Percentiles rank a stretch among this genome's conserved stretches.
Evolutionary conservation across 2,113 vertebrate species (phyloP).

Genomic region (Upupa epops): DNA sequence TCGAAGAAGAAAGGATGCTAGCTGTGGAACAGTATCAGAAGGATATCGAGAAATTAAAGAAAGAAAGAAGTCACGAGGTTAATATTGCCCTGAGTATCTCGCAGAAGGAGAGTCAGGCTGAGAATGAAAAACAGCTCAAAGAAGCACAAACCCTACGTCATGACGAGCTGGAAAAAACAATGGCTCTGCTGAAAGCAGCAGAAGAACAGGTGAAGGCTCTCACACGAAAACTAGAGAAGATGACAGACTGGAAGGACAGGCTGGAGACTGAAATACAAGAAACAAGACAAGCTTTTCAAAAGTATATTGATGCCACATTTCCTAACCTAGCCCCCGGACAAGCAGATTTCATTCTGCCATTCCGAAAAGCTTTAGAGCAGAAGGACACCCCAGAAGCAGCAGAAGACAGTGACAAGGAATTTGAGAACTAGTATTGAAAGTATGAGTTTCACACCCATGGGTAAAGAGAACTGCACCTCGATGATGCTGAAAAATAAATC

Average conservation of each 20-base stretch:
- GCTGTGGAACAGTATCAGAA: neutral
- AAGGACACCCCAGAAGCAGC: neutral
- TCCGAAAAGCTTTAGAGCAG: conserved; percentile 55
- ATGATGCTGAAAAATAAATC: conserved; percentile 12
- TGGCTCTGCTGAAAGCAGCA: conserved; percentile 3
- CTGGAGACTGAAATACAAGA: conserved; percentile 71
- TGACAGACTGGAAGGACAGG: conserved; percentile 71
- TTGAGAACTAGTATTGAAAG: neutral
- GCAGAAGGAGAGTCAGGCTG: conserved; percentile 41
- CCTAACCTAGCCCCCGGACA: conserved; percentile 70
- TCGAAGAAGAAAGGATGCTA: neutral
- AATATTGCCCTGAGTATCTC: neutral
- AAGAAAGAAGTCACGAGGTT: conserved; percentile 47
- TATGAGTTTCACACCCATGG: neutral
- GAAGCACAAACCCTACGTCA: conserved; percentile 26
- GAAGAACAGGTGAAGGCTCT: conserved; percentile 48
- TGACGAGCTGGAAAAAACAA: conserved; percentile 32
- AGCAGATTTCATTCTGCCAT: conserved; percentile 74
- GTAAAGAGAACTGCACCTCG: neutral
- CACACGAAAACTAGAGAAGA: conserved; percentile 32
- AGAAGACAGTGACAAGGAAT: neutral
- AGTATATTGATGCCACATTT: conserved; percentile 71
- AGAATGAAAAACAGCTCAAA: conserved; percentile 34
- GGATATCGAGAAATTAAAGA: conserved; percentile 4
- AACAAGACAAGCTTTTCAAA: conserved; percentile 72